Percentiles rank a stretch among this genome's conserved stretches.
Evolutionary conservation across 2,113 vertebrate species (phyloP).

Genomic region (human (Homo sapiens)): GRCh38 chr6:132492001-132492500

Average conservation of each 20-base stretch:
- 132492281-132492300: neutral
- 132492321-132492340: neutral
- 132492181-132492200: neutral
- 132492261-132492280: neutral
- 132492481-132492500: neutral
- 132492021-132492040: too few relatives aligned
- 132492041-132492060: neutral
- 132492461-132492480: too few relatives aligned
- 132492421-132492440: neutral
- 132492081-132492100: neutral
- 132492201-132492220: neutral
- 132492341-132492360: neutral
- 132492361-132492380: neutral
- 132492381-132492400: neutral
- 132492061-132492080: neutral
- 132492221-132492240: neutral
- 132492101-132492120: neutral
- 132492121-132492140: neutral
- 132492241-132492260: neutral
- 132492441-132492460: neutral
- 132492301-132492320: neutral
- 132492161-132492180: neutral
- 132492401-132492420: neutral
- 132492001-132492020: neutral
- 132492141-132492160: neutral